Evolutionary conservation across 2,888 invertebrate genomes (phyloP).

Genomic region (Brenthis daphne): DNA sequence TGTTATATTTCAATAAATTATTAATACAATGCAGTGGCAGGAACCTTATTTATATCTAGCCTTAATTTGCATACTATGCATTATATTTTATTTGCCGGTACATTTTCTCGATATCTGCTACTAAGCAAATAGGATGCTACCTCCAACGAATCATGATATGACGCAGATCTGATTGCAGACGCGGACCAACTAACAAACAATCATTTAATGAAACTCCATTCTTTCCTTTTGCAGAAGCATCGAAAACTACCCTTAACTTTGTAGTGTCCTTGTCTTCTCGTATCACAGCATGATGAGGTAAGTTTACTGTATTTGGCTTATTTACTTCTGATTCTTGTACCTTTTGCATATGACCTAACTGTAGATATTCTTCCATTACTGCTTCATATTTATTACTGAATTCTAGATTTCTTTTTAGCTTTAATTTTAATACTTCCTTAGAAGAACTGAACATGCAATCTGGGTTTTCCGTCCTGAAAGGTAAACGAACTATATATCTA

Average conservation of each 20-base stretch:
- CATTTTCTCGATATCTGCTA: too few species aligned
- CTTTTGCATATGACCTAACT: background rate
- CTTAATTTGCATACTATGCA: too few species aligned
- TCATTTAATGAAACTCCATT: constrained; percentile 42
- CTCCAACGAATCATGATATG: constrained; percentile 44
- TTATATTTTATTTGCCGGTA: too few species aligned
- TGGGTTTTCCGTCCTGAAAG: constrained; percentile 24
- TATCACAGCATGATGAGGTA: constrained; percentile 7
- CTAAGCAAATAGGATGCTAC: constrained; percentile 1
- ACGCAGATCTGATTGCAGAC: constrained; percentile 43
- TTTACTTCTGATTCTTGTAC: background rate
- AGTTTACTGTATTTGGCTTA: background rate
- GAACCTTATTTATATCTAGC: too few species aligned
- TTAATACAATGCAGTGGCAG: too few species aligned
- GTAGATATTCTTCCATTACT: constrained; percentile 12
- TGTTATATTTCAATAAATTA: too few species aligned
- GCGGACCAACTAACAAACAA: constrained; percentile 41
- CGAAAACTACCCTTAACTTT: constrained; percentile 1
- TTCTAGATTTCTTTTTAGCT: constrained; percentile 7
- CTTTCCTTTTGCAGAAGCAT: constrained; percentile 36
- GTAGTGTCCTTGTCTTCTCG: constrained; percentile 6
- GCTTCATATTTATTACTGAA: constrained; percentile 13
- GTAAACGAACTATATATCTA: constrained; percentile 30
- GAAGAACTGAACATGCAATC: constrained; percentile 18
- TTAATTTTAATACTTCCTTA: constrained; percentile 13